A percentile compares a stretch with the other conserved stretches of the same genome.
phyloP scores from a whole-genome alignment of 23 tunicate species.

The Oikopleura dioica region DNA sequence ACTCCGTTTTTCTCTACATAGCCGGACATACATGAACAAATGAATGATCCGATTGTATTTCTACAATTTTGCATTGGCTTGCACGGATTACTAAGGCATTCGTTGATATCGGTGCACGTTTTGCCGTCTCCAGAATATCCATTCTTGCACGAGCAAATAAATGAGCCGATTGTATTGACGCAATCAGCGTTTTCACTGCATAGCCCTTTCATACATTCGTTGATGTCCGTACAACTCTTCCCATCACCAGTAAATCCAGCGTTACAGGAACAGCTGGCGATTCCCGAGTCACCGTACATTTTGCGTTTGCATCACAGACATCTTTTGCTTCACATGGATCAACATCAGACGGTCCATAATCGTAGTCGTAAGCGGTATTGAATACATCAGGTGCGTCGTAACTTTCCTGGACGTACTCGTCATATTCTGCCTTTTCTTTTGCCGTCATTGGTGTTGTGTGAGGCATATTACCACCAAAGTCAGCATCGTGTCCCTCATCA shows the following conservation, averaged over 20 bases:
- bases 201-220: conserved; percentile 17
- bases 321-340: conserved; percentile 24
- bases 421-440: neutral
- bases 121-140: neutral
- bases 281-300: conserved; percentile 19
- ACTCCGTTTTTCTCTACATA: neutral
- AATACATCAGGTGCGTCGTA: neutral
- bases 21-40: neutral
- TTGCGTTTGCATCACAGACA: conserved; percentile 21
- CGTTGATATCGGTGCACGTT: neutral
- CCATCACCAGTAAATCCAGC: conserved; percentile 30
- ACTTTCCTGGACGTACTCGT: neutral
- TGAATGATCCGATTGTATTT: neutral
- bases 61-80: too few relatives aligned
- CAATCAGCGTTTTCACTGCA: neutral
- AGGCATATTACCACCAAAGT: too few relatives aligned
- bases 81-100: neutral
- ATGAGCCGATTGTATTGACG: too few relatives aligned
- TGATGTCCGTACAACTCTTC: conserved; percentile 4
- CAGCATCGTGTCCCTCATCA: neutral
- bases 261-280: conserved; percentile 22
- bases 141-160: neutral
- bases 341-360: conserved; percentile 3
- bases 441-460: neutral
- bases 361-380: neutral